Evolutionary conservation across 2,888 invertebrate genomes (phyloP).

Genomic region (Plebejus melissa): DNA sequence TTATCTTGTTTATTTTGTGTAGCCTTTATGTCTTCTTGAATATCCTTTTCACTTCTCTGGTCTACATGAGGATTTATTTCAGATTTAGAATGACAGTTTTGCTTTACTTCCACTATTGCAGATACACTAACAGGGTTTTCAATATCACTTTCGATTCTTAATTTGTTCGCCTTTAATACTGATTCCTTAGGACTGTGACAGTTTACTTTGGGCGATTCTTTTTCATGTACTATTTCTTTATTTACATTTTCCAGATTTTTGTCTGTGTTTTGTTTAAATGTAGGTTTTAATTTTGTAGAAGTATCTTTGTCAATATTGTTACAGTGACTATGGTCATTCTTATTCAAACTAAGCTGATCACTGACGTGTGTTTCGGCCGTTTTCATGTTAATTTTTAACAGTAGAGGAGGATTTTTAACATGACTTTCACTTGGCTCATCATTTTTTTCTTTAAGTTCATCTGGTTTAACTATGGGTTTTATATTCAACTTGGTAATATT

Average conservation of each 20-base stretch:
- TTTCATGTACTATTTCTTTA: conserved; percentile 29
- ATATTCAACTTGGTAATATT: conserved; percentile 69
- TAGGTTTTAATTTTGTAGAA: conserved; percentile 56
- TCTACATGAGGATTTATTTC: conserved; percentile 27
- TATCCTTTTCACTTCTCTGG: neutral
- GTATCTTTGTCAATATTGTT: conserved; percentile 50
- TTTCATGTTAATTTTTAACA: conserved; percentile 73
- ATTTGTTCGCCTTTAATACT: neutral
- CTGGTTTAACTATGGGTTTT: conserved; percentile 72
- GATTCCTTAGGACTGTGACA: conserved; percentile 1
- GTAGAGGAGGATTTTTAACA: conserved; percentile 61
- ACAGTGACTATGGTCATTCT: conserved; percentile 44
- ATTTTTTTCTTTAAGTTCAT: conserved; percentile 49
- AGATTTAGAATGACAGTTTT: conserved; percentile 33
- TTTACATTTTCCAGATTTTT: conserved; percentile 37
- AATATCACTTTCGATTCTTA: conserved; percentile 14
- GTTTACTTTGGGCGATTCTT: conserved; percentile 26
- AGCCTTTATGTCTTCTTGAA: conserved; percentile 28
- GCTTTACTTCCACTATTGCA: conserved; percentile 27
- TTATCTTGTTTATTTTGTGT: conserved; percentile 27
- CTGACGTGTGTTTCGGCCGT: conserved; percentile 52
- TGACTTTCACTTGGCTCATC: conserved; percentile 50
- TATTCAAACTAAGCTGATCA: conserved; percentile 44
- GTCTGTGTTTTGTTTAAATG: conserved; percentile 41
- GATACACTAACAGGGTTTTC: conserved; percentile 24